Percentiles rank a stretch among this genome's conserved stretches.
phyloP scores from a whole-genome alignment of 2,113 vertebrate genomes.

The Cebidichthys violaceus region DNA sequence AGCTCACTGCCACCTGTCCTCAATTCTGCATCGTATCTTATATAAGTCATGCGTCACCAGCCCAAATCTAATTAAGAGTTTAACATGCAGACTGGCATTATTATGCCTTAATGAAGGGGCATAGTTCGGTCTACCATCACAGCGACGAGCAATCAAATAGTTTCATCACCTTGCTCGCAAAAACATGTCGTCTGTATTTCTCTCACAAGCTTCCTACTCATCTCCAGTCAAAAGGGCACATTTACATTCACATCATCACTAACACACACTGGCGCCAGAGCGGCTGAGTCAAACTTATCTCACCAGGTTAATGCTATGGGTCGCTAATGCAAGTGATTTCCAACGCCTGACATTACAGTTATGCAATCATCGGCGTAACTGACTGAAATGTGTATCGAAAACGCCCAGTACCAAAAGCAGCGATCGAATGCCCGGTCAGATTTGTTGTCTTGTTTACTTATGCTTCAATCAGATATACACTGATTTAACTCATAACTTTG shows the following conservation, averaged over 20 bases:
- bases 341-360: slow-evolving; percentile 10
- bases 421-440: not conserved
- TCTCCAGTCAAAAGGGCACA: slow-evolving; percentile 45
- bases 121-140: slow-evolving; percentile 64
- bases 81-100: slow-evolving; percentile 63
- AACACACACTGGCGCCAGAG: slow-evolving; percentile 7
- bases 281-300: slow-evolving; percentile 27
- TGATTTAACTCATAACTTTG: not conserved
- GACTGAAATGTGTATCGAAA: not conserved
- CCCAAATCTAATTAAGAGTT: slow-evolving; percentile 69
- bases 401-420: not conserved
- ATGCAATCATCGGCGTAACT: not conserved
- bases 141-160: slow-evolving; percentile 67
- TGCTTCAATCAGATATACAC: not conserved
- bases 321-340: slow-evolving; percentile 8
- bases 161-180: slow-evolving; percentile 47
- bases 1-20: slow-evolving; percentile 24
- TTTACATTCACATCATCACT: slow-evolving; percentile 49
- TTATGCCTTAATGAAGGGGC: slow-evolving; percentile 69
- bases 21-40: slow-evolving; percentile 40
- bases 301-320: slow-evolving; percentile 28
- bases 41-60: slow-evolving; percentile 16
- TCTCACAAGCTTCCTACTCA: slow-evolving; percentile 17
- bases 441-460: not conserved
- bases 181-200: slow-evolving; percentile 22